Percentiles rank a stretch among this genome's conserved stretches.
These are phyloP conservation scores for Phaedon cochleariae DNA, from an alignment of 2,888 invertebrate species.

Conservation along the genomic window DNA sequence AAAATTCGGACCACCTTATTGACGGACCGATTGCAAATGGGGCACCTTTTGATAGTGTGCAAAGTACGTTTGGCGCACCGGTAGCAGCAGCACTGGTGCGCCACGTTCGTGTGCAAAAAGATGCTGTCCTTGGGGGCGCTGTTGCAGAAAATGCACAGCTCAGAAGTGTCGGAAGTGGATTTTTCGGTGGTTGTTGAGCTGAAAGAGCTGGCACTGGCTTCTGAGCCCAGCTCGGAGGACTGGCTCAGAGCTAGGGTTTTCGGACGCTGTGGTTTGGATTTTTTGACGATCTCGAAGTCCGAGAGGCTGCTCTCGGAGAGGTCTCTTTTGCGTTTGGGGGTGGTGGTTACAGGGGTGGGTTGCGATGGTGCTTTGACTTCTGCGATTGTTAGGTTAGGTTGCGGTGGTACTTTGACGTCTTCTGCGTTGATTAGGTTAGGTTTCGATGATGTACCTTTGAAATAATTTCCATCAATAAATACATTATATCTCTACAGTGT, in stretches of 20 bases:
- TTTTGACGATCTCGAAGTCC: constrained; percentile 44
- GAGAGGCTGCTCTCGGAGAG: constrained; percentile 53
- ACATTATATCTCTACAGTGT: too few species aligned
- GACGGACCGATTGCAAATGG: constrained; percentile 74
- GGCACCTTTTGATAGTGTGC: constrained; percentile 71
- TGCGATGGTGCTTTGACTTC: too few species aligned
- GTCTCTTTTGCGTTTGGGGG: constrained; percentile 42
- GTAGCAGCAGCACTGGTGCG: constrained; percentile 77
- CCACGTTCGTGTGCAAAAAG: constrained; percentile 73
- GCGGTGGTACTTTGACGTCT: too few species aligned
- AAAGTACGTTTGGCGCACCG: constrained; percentile 74
- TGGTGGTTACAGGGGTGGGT: background rate
- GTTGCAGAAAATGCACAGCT: constrained; percentile 70
- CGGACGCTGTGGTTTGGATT: constrained; percentile 29
- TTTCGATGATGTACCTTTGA: too few species aligned
- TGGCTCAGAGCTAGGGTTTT: constrained; percentile 24
- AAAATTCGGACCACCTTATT: constrained; percentile 73
- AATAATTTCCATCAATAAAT: too few species aligned
- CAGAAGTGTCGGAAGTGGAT: constrained; percentile 21
- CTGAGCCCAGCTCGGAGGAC: constrained; percentile 39
- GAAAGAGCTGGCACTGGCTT: constrained; percentile 29
- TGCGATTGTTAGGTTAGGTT: too few species aligned
- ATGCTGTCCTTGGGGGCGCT: constrained; percentile 72
- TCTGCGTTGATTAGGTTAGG: too few species aligned
- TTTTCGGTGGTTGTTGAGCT: constrained; percentile 20